phyloP scores from a whole-genome alignment of 2,797 vertebrate species.

The Pitangus sulphuratus region DNA sequence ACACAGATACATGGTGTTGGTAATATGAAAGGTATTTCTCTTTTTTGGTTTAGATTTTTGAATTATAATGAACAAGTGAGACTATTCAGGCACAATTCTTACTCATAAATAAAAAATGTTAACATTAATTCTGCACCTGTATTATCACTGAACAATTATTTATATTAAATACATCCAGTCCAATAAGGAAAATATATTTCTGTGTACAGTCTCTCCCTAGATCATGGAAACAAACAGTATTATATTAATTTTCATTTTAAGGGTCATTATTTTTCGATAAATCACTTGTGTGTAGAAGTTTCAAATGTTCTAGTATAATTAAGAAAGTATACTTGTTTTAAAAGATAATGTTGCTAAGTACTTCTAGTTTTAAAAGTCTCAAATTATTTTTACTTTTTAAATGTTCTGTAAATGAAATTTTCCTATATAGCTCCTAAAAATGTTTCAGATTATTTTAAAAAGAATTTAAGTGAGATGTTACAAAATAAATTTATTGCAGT shows the following conservation, averaged over 20 bases:
- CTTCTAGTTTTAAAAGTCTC: neutral
- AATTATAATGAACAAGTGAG: neutral
- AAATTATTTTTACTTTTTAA: neutral
- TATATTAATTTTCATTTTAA: neutral
- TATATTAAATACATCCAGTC: neutral
- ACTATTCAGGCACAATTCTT: neutral
- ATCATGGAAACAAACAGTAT: neutral
- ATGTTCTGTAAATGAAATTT: neutral
- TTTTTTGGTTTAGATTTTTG: neutral
- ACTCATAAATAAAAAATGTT: neutral
- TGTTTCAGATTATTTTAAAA: neutral
- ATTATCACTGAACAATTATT: neutral
- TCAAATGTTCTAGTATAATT: neutral
- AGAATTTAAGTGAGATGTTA: neutral
- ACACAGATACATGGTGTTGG: conserved; percentile 72
- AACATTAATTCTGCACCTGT: neutral
- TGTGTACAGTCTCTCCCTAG: neutral
- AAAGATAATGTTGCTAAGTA: neutral
- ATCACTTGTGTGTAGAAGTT: neutral
- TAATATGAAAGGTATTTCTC: conserved; percentile 72
- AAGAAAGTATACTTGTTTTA: neutral
- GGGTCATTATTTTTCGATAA: neutral
- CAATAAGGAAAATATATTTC: neutral
- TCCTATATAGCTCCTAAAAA: neutral
- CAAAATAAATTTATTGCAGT: neutral